Conservation (phyloP, 1,140 invertebrate genomes). For the Drosophila nigromelanica region DNA sequence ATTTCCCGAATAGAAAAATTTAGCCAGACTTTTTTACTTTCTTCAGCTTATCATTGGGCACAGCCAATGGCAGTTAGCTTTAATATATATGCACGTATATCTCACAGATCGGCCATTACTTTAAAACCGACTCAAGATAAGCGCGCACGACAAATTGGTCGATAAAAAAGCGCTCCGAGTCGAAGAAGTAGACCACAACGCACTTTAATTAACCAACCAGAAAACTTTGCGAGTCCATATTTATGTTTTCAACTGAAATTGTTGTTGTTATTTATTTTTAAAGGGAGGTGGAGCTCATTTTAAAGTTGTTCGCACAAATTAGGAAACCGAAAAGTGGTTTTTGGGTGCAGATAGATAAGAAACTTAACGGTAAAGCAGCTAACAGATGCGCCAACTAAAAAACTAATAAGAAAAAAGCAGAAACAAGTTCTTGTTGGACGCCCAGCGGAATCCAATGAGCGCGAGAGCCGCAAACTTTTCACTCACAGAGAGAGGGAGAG, state of each 20-base stretch:
- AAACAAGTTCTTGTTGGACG: constrained; percentile 69
- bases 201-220: constrained; percentile 66
- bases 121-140: constrained; percentile 24
- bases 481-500: constrained; percentile 42
- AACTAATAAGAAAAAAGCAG: constrained; percentile 19
- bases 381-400: constrained; percentile 64
- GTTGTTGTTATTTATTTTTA: not conserved
- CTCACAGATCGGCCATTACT: constrained; percentile 38
- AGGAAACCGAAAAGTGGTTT: constrained; percentile 20
- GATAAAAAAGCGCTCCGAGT: not conserved
- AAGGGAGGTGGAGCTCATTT: constrained; percentile 68
- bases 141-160: not conserved
- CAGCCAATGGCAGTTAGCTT: constrained; percentile 26
- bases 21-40: not conserved
- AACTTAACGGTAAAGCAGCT: constrained; percentile 66
- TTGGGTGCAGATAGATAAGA: constrained; percentile 45
- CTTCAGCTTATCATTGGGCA: not conserved
- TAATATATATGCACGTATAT: constrained; percentile 15
- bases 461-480: constrained; percentile 17
- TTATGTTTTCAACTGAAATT: not conserved
- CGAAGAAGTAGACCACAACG: constrained; percentile 19
- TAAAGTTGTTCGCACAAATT: constrained; percentile 52
- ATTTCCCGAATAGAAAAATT: not conserved
- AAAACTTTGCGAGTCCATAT: constrained; percentile 37
- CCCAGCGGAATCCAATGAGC: constrained; percentile 38